A percentile compares a stretch with the other conserved stretches of the same genome.
phyloP scores from a whole-genome alignment of 2,113 vertebrate species.

The Nibea albiflora region DNA sequence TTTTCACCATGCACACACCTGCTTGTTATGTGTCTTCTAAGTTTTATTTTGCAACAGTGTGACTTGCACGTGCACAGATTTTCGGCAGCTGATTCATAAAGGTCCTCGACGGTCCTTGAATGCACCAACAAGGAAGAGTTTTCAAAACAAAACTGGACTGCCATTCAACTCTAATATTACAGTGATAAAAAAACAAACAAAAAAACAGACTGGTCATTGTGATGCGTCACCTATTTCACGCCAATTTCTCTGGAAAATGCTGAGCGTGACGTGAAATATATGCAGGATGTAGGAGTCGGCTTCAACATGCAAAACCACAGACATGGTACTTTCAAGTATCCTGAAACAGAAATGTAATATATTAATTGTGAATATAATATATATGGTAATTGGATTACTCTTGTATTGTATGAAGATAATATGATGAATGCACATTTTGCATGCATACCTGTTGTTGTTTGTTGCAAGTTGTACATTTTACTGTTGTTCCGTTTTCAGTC shows the following conservation, averaged over 20 bases:
- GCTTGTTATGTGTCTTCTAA: neutral
- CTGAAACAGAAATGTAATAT: conserved; percentile 82
- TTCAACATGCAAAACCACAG: conserved; percentile 61
- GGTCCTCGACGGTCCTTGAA: neutral
- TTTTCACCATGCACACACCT: neutral
- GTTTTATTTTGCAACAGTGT: neutral
- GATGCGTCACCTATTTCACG: conserved; percentile 25
- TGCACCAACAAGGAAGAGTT: conserved; percentile 7
- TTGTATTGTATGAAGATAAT: conserved; percentile 69
- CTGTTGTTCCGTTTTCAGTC: conserved; percentile 50
- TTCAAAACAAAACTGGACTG: conserved; percentile 21
- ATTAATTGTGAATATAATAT: conserved; percentile 83
- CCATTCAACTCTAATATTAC: neutral
- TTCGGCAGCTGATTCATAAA: neutral
- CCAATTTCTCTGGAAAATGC: conserved; percentile 15
- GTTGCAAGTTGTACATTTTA: conserved; percentile 76
- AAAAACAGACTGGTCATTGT: neutral
- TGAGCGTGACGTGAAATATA: conserved; percentile 27
- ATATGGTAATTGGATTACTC: conserved; percentile 70
- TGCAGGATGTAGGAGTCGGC: conserved; percentile 12
- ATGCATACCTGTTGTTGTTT: conserved; percentile 70
- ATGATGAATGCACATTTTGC: conserved; percentile 70
- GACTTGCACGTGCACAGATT: neutral
- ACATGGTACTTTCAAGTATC: conserved; percentile 61
- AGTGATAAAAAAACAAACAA: neutral